phyloP scores from a whole-genome alignment of 2,888 invertebrate genomes.

The Chymomyza amoena region DNA sequence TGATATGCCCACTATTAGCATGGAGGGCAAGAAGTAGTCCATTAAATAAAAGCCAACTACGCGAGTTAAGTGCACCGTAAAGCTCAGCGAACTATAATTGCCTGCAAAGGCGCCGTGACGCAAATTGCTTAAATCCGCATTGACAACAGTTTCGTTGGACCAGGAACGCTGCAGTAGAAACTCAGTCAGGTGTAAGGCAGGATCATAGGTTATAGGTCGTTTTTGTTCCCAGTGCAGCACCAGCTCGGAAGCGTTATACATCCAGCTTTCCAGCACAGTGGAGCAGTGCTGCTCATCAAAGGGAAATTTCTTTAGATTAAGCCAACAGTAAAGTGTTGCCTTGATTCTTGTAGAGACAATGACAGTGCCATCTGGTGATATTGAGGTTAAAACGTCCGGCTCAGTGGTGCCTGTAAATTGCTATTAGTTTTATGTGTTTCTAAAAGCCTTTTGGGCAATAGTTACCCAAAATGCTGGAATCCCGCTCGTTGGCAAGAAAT shows the following conservation, averaged over 20 bases:
- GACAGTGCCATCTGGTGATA: conserved; percentile 89
- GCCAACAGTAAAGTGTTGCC: conserved; percentile 90
- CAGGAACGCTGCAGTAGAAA: conserved; percentile 86
- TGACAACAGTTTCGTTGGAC: conserved; percentile 86
- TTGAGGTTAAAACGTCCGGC: conserved; percentile 87
- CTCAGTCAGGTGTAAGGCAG: conserved; percentile 89
- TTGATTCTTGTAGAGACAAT: conserved; percentile 89
- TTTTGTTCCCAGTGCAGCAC: conserved; percentile 87
- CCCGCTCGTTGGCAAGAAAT: conserved; percentile 88
- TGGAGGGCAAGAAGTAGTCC: conserved; percentile 93
- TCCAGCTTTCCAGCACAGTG: conserved; percentile 90
- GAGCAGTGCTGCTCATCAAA: conserved; percentile 92
- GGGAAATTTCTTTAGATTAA: conserved; percentile 92
- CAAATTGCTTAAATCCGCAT: conserved; percentile 84
- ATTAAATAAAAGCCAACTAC: conserved; percentile 92
- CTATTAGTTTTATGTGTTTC: background rate
- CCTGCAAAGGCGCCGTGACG: conserved; percentile 88
- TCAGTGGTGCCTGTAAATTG: conserved; percentile 83
- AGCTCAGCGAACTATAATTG: conserved; percentile 89
- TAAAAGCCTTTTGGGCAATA: background rate
- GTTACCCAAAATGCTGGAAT: conserved; percentile 84
- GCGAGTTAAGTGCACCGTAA: conserved; percentile 87
- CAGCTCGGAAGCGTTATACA: conserved; percentile 88
- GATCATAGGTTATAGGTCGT: conserved; percentile 86
- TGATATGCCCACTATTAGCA: conserved; percentile 90